phyloP scores from a whole-genome alignment of 2,113 vertebrate genomes.

The Actenoides hombroni region DNA sequence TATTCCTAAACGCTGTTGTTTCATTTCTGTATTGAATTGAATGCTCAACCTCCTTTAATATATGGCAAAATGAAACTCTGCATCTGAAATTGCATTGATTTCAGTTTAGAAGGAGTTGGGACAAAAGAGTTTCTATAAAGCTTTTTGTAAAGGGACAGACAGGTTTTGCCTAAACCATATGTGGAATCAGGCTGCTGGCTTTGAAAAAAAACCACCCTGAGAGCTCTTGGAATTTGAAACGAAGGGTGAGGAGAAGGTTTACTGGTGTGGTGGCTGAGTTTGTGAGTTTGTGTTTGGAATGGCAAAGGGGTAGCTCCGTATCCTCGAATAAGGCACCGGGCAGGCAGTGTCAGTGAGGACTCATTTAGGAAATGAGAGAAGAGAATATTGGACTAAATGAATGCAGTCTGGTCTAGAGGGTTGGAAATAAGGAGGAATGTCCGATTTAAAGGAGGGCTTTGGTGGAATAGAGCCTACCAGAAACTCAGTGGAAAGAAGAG shows the following conservation, averaged over 20 bases:
- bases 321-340: not conserved
- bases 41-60: conserved; percentile 6
- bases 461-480: not conserved
- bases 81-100: conserved; percentile 28
- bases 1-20: conserved; percentile 9
- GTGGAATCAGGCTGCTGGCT: not conserved
- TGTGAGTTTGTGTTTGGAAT: not conserved
- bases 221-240: not conserved
- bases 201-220: not conserved
- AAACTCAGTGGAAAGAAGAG: not conserved
- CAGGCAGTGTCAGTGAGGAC: not conserved
- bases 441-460: not conserved
- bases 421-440: not conserved
- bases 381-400: not conserved
- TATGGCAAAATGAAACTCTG: conserved; percentile 4
- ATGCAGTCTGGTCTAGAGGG: not conserved
- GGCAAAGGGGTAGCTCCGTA: not conserved
- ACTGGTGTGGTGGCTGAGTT: not conserved
- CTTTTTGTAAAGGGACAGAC: not conserved
- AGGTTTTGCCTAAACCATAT: not conserved
- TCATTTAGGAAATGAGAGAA: not conserved
- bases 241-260: not conserved
- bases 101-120: not conserved
- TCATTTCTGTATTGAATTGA: conserved; percentile 23
- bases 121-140: not conserved